These are phyloP conservation scores for Smittia aterrima DNA, from an alignment of 2,888 invertebrate species.

Conservation along the genomic window DNA sequence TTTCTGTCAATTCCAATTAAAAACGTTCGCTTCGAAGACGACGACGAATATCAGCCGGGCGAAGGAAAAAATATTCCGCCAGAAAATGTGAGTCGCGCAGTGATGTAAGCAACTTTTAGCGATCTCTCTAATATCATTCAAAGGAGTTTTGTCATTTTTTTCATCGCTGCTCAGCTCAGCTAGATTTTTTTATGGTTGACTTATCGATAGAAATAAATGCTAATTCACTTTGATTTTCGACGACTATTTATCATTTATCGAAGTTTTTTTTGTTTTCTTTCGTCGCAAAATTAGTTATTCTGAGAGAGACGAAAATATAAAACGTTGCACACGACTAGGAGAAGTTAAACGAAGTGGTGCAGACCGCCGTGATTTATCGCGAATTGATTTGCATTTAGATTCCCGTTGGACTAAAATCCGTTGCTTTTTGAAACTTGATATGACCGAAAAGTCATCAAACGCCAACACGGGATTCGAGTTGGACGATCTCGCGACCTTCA, in stretches of 20 bases:
- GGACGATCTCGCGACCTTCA: neutral
- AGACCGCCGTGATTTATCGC: neutral
- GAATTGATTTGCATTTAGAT: neutral
- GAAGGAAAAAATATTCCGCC: neutral
- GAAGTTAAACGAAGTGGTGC: neutral
- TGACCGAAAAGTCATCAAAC: neutral
- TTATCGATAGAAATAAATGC: conserved; percentile 40
- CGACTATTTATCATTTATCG: conserved; percentile 5
- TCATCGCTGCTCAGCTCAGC: neutral
- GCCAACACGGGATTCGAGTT: neutral
- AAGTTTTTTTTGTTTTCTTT: neutral
- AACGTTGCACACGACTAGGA: neutral
- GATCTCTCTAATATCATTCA: neutral
- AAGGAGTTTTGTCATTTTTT: neutral
- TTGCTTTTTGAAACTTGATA: neutral
- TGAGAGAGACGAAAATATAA: neutral
- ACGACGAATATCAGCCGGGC: too few relatives aligned
- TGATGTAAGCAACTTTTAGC: conserved; percentile 15
- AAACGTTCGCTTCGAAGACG: neutral
- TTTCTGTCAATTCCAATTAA: neutral
- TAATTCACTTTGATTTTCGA: conserved; percentile 15
- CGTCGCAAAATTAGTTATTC: too few relatives aligned
- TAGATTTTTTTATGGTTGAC: conserved; percentile 29
- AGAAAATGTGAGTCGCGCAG: neutral
- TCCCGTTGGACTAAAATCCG: neutral